Evolutionary conservation across 2,113 vertebrate genomes (phyloP).

Genomic region (Nibea albiflora): DNA sequence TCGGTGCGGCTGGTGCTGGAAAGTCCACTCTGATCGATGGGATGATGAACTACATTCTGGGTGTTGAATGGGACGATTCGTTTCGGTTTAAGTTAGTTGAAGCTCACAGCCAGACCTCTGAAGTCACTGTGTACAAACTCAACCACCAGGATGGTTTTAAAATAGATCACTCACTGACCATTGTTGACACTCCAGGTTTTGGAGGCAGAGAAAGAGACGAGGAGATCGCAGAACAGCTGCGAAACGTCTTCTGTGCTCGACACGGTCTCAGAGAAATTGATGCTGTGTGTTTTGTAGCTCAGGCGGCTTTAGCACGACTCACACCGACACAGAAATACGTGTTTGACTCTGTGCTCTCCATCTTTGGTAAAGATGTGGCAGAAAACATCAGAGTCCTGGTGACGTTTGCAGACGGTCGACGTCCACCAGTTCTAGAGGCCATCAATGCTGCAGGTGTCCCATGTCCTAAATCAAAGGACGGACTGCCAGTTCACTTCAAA

Average conservation of each 20-base stretch:
- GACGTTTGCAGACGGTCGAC: constrained; percentile 68
- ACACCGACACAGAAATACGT: constrained; percentile 62
- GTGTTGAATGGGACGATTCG: constrained; percentile 9
- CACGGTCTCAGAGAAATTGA: constrained; percentile 18
- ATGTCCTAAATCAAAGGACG: constrained; percentile 45
- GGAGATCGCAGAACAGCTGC: too few species aligned
- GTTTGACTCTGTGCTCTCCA: constrained; percentile 68
- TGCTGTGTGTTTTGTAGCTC: constrained; percentile 47
- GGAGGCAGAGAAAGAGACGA: too few species aligned
- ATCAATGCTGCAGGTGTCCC: constrained; percentile 51
- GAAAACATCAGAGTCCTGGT: constrained; percentile 71
- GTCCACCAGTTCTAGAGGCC: constrained; percentile 59
- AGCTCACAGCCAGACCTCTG: too few species aligned
- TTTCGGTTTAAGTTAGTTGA: too few species aligned
- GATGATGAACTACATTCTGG: constrained; percentile 55
- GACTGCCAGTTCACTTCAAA: constrained; percentile 64
- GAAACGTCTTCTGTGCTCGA: too few species aligned
- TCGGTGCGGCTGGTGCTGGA: constrained; percentile 37
- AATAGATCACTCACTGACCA: too few species aligned
- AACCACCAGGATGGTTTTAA: too few species aligned
- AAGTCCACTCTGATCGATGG: constrained; percentile 56
- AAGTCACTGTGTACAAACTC: too few species aligned
- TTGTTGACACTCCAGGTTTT: too few species aligned
- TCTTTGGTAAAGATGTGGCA: constrained; percentile 74
- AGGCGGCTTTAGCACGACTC: constrained; percentile 38